phyloP scores from a whole-genome alignment of 2,888 invertebrate species.

The Pherbina coryleti region DNA sequence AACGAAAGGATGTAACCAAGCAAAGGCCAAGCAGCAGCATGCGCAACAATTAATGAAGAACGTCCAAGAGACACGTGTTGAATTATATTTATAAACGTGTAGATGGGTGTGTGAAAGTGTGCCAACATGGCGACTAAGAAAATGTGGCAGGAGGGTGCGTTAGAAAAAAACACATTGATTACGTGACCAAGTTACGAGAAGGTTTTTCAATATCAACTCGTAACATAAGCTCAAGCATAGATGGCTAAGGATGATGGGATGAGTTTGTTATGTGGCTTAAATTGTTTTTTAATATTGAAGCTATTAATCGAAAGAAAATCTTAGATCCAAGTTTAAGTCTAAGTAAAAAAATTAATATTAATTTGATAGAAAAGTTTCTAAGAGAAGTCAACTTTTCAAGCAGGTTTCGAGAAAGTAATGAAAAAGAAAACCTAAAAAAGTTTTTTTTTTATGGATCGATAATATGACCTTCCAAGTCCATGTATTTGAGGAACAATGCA shows the following conservation, averaged over 20 bases:
- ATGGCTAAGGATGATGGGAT: not conserved
- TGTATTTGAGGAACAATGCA: too few species aligned
- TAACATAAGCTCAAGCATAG: not conserved
- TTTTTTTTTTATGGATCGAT: too few species aligned
- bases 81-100: not conserved
- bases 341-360: not conserved
- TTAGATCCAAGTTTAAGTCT: not conserved
- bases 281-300: not conserved
- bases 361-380: too few species aligned
- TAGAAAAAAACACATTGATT: slow-evolving; percentile 25
- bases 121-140: not conserved
- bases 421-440: too few species aligned
- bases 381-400: too few species aligned
- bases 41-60: slow-evolving; percentile 27
- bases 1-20: not conserved
- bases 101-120: not conserved
- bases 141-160: not conserved
- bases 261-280: not conserved
- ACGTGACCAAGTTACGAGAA: slow-evolving; percentile 28
- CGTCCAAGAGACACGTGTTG: slow-evolving; percentile 15
- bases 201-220: not conserved
- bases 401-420: too few species aligned
- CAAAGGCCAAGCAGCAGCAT: not conserved
- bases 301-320: not conserved
- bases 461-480: too few species aligned